Percentiles rank a stretch among this genome's conserved stretches.
phyloP scores from a whole-genome alignment of 2,113 vertebrate genomes.

The Syngnathus scovelli region DNA sequence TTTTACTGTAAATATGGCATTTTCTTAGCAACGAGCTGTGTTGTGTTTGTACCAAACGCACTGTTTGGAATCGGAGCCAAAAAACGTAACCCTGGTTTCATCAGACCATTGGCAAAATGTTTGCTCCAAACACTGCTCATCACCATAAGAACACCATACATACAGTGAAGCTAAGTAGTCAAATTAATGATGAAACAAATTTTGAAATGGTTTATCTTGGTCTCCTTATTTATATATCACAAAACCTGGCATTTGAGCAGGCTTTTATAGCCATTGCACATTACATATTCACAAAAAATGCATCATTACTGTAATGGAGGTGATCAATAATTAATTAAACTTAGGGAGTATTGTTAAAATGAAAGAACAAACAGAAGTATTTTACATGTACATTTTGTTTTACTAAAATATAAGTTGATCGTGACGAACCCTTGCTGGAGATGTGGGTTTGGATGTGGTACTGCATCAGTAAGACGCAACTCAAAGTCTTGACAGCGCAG shows the following conservation, averaged over 20 bases:
- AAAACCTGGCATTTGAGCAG: not conserved
- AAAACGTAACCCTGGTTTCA: not conserved
- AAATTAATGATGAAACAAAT: too few species aligned
- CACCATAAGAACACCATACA: not conserved
- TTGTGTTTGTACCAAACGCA: not conserved
- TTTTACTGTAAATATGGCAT: not conserved
- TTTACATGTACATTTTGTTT: not conserved
- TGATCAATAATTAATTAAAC: not conserved
- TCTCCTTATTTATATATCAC: not conserved
- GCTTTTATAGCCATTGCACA: not conserved
- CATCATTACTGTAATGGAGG: not conserved
- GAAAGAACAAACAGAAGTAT: not conserved
- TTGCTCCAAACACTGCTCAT: too few species aligned
- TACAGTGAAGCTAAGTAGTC: not conserved
- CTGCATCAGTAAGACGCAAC: conserved; percentile 83
- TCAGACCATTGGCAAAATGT: too few species aligned
- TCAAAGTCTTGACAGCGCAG: conserved; percentile 91
- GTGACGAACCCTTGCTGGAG: conserved; percentile 77
- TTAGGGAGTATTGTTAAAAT: not conserved
- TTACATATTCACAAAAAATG: not conserved
- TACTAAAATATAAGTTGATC: not conserved
- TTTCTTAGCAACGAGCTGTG: not conserved
- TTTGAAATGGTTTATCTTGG: not conserved
- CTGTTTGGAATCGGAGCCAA: not conserved
- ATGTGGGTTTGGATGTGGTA: conserved; percentile 83